A percentile compares a stretch with the other conserved stretches of the same genome.
Conservation (phyloP, 2,888 invertebrate genomes). For the Hecatera dysodea region DNA sequence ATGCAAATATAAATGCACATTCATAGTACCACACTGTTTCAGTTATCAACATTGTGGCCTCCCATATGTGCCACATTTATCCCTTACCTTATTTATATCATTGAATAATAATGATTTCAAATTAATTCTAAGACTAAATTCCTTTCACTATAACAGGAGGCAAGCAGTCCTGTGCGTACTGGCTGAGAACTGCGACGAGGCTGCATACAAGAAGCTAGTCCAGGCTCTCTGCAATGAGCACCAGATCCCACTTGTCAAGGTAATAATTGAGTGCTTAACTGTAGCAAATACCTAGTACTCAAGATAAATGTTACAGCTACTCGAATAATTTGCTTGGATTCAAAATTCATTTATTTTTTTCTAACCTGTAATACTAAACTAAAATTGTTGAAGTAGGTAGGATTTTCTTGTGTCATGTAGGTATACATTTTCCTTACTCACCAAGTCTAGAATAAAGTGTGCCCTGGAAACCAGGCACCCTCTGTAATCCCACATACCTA, state of each 20-base stretch:
- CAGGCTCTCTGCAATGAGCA: slow-evolving; percentile 99
- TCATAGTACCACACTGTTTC: slow-evolving; percentile 88
- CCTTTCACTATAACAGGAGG: slow-evolving; percentile 91
- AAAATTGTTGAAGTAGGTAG: no score
- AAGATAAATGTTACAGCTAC: no score
- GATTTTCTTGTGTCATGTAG: no score
- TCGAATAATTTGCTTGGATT: no score
- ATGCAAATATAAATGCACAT: slow-evolving; percentile 85
- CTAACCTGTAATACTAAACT: no score
- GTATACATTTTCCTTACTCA: no score
- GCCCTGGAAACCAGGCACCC: no score
- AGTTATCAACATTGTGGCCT: slow-evolving; percentile 84
- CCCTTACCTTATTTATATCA: not conserved
- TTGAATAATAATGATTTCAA: not conserved
- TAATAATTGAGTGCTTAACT: slow-evolving; percentile 61
- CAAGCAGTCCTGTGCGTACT: slow-evolving; percentile 99
- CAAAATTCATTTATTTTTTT: no score
- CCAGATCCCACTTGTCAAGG: slow-evolving; percentile 98
- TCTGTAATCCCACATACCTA: no score
- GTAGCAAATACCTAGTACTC: no score
- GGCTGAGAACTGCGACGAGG: slow-evolving; percentile 99
- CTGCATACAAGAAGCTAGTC: slow-evolving; percentile 98
- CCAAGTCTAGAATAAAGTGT: no score
- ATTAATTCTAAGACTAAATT: not conserved
- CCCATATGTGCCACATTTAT: slow-evolving; percentile 88